Percentiles rank a stretch among this genome's conserved stretches.
phyloP scores from a whole-genome alignment of 2,797 vertebrate species.

The Fringilla coelebs region DNA sequence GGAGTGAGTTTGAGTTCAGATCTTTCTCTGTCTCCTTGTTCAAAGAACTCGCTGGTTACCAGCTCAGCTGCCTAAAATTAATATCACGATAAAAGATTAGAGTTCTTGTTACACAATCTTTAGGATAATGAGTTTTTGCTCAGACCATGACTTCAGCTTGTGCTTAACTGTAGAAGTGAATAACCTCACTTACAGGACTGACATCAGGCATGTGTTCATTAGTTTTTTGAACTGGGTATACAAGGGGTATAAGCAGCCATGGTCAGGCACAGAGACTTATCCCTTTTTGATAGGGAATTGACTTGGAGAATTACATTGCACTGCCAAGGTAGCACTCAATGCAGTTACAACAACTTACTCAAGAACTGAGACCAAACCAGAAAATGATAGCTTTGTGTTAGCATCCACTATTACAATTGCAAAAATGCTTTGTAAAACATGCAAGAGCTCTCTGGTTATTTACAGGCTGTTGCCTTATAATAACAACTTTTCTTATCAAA shows the following conservation, averaged over 20 bases:
- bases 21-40: constrained; percentile 97
- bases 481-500: neutral
- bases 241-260: neutral
- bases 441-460: neutral
- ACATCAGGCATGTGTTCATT: neutral
- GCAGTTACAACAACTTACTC: neutral
- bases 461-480: neutral
- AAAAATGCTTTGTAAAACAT: neutral
- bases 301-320: neutral
- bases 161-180: neutral
- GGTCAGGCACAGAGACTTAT: neutral
- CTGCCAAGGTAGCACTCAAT: neutral
- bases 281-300: neutral
- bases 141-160: neutral
- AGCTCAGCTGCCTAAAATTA: constrained; percentile 91
- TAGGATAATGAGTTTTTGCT: neutral
- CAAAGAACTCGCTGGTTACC: constrained; percentile 98
- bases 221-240: neutral
- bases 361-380: neutral
- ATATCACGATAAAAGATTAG: neutral
- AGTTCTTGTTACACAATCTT: neutral
- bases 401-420: neutral
- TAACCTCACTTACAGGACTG: neutral
- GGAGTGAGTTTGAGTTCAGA: constrained; percentile 96
- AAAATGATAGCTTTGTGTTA: neutral